Conservation (phyloP, 2,888 invertebrate genomes). For the Drosophila antonietae region DNA sequence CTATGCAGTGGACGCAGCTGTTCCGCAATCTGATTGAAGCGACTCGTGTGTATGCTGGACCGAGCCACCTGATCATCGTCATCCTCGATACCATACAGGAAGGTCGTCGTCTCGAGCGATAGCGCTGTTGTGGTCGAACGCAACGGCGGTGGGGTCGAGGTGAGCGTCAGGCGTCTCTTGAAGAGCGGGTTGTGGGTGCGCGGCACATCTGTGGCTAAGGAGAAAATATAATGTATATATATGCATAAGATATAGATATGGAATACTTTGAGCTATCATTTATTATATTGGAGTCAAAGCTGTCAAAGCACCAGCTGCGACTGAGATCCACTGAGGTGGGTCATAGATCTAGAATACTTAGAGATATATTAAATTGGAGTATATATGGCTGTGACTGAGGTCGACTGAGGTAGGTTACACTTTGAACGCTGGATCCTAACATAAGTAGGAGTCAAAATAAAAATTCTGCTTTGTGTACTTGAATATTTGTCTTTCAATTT, state of each 20-base stretch:
- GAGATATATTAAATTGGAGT: no score
- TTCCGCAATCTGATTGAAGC: conserved; percentile 82
- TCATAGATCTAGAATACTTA: no score
- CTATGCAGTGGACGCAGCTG: conserved; percentile 42
- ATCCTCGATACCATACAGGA: conserved; percentile 62
- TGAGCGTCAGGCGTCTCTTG: conserved; percentile 83
- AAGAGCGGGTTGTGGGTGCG: conserved; percentile 84
- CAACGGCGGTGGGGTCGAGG: conserved; percentile 66
- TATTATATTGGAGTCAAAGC: no score
- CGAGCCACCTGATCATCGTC: conserved; percentile 83
- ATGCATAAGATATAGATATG: neutral
- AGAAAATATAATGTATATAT: neutral
- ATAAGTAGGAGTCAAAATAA: no score
- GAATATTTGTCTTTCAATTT: no score
- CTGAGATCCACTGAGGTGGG: no score
- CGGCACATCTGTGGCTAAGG: conserved; percentile 82
- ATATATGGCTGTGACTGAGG: no score
- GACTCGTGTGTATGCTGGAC: conserved; percentile 83
- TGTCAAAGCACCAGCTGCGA: no score
- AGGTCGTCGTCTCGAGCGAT: conserved; percentile 54
- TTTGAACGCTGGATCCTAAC: no score
- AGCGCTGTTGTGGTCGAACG: conserved; percentile 57
- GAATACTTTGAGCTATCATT: neutral
- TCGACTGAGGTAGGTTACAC: no score
- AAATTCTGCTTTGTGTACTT: no score